phyloP scores from a whole-genome alignment of 2,113 vertebrate genomes.

The Vanacampus margaritifer region DNA sequence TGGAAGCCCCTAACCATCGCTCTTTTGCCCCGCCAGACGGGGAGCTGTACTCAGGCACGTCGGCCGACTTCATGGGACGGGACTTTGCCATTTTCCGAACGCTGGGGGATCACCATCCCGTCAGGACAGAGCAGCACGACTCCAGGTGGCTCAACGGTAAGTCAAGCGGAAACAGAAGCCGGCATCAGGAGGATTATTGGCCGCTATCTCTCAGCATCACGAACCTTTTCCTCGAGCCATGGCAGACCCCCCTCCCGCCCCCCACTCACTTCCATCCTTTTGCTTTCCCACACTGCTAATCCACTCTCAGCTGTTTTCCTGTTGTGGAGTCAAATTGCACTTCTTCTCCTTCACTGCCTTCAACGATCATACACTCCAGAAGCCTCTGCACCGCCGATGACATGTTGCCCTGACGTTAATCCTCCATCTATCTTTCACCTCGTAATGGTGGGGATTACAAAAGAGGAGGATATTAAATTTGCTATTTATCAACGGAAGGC shows the following conservation, averaged over 20 bases:
- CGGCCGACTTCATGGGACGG: slow-evolving; percentile 97
- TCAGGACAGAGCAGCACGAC: slow-evolving; percentile 96
- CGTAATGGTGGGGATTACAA: slow-evolving; percentile 64
- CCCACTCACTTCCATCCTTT: not conserved
- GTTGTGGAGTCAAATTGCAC: slow-evolving; percentile 66
- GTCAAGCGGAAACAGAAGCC: not conserved
- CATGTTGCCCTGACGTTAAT: slow-evolving; percentile 62
- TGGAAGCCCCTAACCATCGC: slow-evolving; percentile 20
- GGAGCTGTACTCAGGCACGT: slow-evolving; percentile 94
- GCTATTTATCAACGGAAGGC: slow-evolving; percentile 60
- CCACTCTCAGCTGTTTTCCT: slow-evolving; percentile 71
- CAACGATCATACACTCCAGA: slow-evolving; percentile 42
- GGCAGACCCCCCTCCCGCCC: slow-evolving; percentile 28
- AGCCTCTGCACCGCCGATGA: slow-evolving; percentile 53
- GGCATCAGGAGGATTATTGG: slow-evolving; percentile 20
- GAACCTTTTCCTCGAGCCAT: slow-evolving; percentile 57
- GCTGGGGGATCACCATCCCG: slow-evolving; percentile 91
- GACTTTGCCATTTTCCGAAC: slow-evolving; percentile 98
- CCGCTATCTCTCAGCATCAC: slow-evolving; percentile 59
- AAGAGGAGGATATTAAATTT: slow-evolving; percentile 55
- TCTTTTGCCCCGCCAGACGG: slow-evolving; percentile 77
- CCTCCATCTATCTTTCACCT: slow-evolving; percentile 68
- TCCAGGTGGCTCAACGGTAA: slow-evolving; percentile 98
- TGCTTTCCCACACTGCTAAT: slow-evolving; percentile 73
- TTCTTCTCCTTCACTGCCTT: slow-evolving; percentile 20